Conservation (phyloP, 2,113 vertebrate genomes). For the Merops nubicus region DNA sequence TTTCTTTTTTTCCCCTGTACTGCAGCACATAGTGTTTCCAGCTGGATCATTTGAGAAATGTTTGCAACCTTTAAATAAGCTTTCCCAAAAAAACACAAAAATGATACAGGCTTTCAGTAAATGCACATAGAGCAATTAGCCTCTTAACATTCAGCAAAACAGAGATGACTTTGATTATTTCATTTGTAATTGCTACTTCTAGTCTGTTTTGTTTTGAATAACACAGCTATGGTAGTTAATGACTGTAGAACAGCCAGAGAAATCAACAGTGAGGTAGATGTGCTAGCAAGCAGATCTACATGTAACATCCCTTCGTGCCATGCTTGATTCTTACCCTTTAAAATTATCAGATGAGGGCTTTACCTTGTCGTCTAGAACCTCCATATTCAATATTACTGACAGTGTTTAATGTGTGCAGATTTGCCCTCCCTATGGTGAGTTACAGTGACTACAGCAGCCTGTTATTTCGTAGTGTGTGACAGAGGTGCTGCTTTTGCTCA, state of each 20-base stretch:
- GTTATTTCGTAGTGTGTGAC: not conserved
- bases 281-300: not conserved
- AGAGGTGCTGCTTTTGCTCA: not conserved
- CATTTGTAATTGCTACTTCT: not conserved
- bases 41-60: not conserved
- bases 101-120: not conserved
- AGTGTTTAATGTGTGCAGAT: conserved; percentile 4
- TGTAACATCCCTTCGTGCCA: not conserved
- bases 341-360: not conserved
- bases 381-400: not conserved
- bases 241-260: not conserved
- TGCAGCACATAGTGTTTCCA: not conserved
- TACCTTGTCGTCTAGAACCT: not conserved
- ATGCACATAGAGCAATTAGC: not conserved
- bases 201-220: not conserved
- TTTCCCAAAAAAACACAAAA: not conserved
- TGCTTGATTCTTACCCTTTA: not conserved
- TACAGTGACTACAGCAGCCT: not conserved
- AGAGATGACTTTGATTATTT: conserved; percentile 10
- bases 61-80: not conserved
- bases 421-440: not conserved
- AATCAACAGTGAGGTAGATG: not conserved
- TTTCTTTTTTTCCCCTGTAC: not conserved
- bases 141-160: not conserved
- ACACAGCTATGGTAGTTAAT: not conserved